Conservation (phyloP, 30 jellyfish, hydroid and myxozoan genomes). For the Nemopilema nomurai region DNA sequence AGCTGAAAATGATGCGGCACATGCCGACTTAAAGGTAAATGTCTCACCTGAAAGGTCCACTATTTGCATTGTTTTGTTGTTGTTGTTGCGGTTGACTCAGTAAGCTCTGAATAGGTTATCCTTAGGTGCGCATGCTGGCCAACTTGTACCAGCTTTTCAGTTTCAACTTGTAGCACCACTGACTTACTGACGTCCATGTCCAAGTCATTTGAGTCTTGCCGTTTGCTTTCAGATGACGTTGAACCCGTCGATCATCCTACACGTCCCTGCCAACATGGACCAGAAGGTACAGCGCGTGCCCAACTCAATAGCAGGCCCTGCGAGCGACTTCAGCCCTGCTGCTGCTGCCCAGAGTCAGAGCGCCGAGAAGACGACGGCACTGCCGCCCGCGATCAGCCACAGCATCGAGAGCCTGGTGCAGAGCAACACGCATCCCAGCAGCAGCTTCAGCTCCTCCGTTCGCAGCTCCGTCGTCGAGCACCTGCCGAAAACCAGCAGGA, state of each 20-base stretch:
- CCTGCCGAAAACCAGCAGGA: conserved; percentile 14
- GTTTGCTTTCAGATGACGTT: conserved; percentile 35
- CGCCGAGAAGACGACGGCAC: conserved; percentile 10
- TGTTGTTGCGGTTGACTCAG: background rate
- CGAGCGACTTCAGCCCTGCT: conserved; percentile 14
- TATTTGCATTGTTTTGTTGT: too few relatives aligned
- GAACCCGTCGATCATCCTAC: conserved; percentile 53
- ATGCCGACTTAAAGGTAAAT: conserved; percentile 42
- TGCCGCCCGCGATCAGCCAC: conserved; percentile 20
- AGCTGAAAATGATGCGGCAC: conserved; percentile 17
- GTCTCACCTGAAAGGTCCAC: too few relatives aligned
- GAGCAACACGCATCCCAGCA: conserved; percentile 19
- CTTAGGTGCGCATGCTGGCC: too few relatives aligned
- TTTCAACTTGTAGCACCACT: too few relatives aligned
- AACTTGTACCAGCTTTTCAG: too few relatives aligned
- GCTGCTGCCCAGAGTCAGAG: background rate
- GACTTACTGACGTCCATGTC: background rate
- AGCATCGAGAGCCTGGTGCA: conserved; percentile 48
- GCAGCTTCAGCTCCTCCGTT: conserved; percentile 1
- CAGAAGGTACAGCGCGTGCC: conserved; percentile 58
- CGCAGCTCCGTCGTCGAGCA: conserved; percentile 40
- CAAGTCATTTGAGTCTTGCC: background rate
- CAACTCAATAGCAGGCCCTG: conserved; percentile 10
- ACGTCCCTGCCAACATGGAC: conserved; percentile 66
- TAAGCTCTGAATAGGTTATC: too few relatives aligned